phyloP scores from a whole-genome alignment of 2,888 invertebrate genomes.

The Andrena haemorrhoa region DNA sequence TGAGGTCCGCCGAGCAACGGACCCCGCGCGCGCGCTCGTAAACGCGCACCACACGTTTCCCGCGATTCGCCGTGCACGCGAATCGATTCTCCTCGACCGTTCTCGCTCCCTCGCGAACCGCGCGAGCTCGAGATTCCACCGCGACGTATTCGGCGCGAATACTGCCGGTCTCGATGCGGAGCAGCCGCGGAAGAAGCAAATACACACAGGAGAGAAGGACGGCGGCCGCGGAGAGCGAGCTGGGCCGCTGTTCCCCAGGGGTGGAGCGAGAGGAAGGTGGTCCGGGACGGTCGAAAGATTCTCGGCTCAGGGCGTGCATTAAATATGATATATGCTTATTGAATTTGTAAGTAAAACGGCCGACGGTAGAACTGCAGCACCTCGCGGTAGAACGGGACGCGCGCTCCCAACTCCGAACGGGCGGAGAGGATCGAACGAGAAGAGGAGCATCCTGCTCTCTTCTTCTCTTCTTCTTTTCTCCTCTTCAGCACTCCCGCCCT shows the following conservation, averaged over 20 bases:
- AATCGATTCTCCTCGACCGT: conserved; percentile 70
- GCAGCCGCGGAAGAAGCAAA: conserved; percentile 5
- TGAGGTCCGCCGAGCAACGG: neutral
- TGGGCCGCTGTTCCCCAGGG: neutral
- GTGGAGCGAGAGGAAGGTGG: conserved; percentile 62
- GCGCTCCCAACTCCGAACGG: conserved; percentile 28
- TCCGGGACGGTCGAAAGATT: conserved; percentile 76
- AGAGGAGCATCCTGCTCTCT: conserved; percentile 36
- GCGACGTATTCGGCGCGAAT: neutral
- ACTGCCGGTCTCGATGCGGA: conserved; percentile 3
- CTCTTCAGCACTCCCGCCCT: neutral
- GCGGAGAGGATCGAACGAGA: conserved; percentile 35
- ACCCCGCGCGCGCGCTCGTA: neutral
- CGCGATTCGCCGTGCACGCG: conserved; percentile 57
- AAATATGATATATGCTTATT: conserved; percentile 84
- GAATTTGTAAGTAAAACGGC: conserved; percentile 83
- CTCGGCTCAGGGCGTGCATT: conserved; percentile 79
- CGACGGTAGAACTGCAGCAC: conserved; percentile 71
- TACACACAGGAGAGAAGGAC: conserved; percentile 1
- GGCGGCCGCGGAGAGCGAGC: conserved; percentile 34
- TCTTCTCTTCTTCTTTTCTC: conserved; percentile 12
- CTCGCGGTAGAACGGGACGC: conserved; percentile 65
- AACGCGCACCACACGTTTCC: conserved; percentile 61
- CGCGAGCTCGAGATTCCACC: neutral
- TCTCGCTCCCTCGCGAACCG: neutral